A percentile compares a stretch with the other conserved stretches of the same genome.
These are phyloP conservation scores for Drosophila yooni DNA, from an alignment of 2,888 invertebrate species.

Conservation along the genomic window DNA sequence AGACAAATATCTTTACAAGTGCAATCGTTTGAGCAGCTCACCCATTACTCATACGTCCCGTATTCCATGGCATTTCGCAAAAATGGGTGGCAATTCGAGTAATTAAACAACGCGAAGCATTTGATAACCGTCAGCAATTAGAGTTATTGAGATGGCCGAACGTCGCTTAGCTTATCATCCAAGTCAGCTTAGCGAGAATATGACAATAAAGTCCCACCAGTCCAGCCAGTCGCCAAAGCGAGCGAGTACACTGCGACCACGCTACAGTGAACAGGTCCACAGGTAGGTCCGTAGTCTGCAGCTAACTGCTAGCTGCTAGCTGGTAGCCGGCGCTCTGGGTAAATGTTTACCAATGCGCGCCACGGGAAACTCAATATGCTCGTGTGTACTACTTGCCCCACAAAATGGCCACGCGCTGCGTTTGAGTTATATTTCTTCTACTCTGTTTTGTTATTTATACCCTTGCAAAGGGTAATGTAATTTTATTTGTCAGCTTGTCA, in stretches of 20 bases:
- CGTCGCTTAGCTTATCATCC: slow-evolving; percentile 57
- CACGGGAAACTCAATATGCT: slow-evolving; percentile 76
- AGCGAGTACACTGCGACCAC: slow-evolving; percentile 21
- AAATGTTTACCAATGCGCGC: slow-evolving; percentile 73
- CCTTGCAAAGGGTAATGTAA: slow-evolving; percentile 4
- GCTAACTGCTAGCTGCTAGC: slow-evolving; percentile 5
- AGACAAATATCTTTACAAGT: slow-evolving; percentile 65
- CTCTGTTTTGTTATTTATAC: background rate
- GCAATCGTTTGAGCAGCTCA: slow-evolving; percentile 23
- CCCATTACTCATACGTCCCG: slow-evolving; percentile 55
- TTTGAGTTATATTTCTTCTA: slow-evolving; percentile 40
- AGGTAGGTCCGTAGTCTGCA: slow-evolving; percentile 9
- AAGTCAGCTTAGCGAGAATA: slow-evolving; percentile 50
- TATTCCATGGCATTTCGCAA: slow-evolving; percentile 35
- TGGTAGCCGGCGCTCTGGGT: slow-evolving; percentile 38
- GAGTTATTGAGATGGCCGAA: slow-evolving; percentile 63
- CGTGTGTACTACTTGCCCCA: slow-evolving; percentile 27
- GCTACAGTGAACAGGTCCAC: slow-evolving; percentile 32
- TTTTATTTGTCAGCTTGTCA: slow-evolving; percentile 2
- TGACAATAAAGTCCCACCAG: slow-evolving; percentile 47
- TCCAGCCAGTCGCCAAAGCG: background rate
- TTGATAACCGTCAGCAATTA: slow-evolving; percentile 73
- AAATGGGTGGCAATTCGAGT: slow-evolving; percentile 57
- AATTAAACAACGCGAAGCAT: slow-evolving; percentile 60
- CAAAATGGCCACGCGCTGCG: slow-evolving; percentile 62